Evolutionary conservation across 2,797 vertebrate species (phyloP), one percentile per base, ranked within the genome.

Genomic region (Nasua narica): DNA sequence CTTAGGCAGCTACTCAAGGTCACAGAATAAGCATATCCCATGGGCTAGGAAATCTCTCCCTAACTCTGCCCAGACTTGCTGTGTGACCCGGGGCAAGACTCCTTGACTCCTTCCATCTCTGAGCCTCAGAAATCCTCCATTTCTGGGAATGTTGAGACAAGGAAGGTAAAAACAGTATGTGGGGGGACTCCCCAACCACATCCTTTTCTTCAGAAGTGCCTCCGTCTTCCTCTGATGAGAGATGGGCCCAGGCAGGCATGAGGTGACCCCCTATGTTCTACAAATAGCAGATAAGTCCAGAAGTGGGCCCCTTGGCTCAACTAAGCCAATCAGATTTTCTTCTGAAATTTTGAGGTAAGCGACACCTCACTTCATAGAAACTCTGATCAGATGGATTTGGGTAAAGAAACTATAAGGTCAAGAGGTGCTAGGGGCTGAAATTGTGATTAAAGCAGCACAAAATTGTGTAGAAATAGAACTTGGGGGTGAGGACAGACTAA

Each of bases 1-100:
- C 69, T 84, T 65, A 98, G 98, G 97, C 74, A 83, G 46, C 98
- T 90, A 98, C 97, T 98, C 98, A 95, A 97, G 87, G 94, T 85
- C 95, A 89, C 96, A 96, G 94, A 77, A 43, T 3, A n/a, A 65
- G 37, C 13, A 32, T 19, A 40, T 3, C 27, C 27, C 52, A 10
- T 3, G 1, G 35, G 27, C 37, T 27, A 54, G 48, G 5, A 70
- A 32, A 48, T 58, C 69, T 19, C n/a, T 29, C 19, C 76, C 19
- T 46, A 58, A n/a, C 43, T 69, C 37, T 58, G 15, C 69, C 19
- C 27, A 1, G 58, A 43, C 50, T 82, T 86, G 70, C 72, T 74
- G 0, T n/a, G 82, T 92, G 78, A 74, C 48, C 25, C 76, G 12
- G 50, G 35, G 35, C 16, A 69, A 74, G 5, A 9, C 52, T 1